phyloP scores from a whole-genome alignment of 1,140 invertebrate species.

The Latrodectus geometricus region DNA sequence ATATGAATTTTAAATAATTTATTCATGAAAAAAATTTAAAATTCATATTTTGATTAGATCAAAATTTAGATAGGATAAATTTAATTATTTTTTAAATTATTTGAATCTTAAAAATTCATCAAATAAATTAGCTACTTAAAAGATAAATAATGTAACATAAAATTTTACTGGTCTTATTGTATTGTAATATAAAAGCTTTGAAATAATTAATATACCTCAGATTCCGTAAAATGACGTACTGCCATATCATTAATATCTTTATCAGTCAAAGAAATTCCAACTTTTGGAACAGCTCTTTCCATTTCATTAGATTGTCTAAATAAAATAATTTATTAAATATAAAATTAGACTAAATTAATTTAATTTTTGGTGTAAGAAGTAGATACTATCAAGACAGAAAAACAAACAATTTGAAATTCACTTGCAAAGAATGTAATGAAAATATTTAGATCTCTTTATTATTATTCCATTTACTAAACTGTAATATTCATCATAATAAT shows the following conservation, averaged over 20 bases:
- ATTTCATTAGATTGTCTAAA: conserved; percentile 82
- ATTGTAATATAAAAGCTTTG: not conserved
- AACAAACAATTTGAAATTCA: not conserved
- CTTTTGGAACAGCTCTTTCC: conserved; percentile 77
- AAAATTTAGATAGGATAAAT: too few relatives aligned
- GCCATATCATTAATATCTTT: conserved; percentile 82
- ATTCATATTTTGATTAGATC: too few relatives aligned
- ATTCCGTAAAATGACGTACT: conserved; percentile 81
- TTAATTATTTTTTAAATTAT: too few relatives aligned
- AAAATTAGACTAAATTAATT: conserved; percentile 18
- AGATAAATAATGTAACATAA: too few relatives aligned
- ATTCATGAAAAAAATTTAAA: too few relatives aligned
- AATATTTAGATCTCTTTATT: too few relatives aligned
- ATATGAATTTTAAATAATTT: too few relatives aligned
- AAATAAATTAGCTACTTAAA: too few relatives aligned
- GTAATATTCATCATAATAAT: too few relatives aligned
- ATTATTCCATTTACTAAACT: too few relatives aligned
- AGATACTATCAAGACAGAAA: not conserved
- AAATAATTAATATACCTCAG: conserved; percentile 75
- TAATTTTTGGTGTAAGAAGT: not conserved
- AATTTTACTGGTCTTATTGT: too few relatives aligned
- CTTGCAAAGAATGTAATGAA: not conserved
- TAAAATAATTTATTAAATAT: conserved; percentile 61
- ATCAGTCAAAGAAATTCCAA: conserved; percentile 77
- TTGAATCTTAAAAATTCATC: too few relatives aligned